Conservation (phyloP, 2,888 invertebrate genomes). For the Apantesis nais region DNA sequence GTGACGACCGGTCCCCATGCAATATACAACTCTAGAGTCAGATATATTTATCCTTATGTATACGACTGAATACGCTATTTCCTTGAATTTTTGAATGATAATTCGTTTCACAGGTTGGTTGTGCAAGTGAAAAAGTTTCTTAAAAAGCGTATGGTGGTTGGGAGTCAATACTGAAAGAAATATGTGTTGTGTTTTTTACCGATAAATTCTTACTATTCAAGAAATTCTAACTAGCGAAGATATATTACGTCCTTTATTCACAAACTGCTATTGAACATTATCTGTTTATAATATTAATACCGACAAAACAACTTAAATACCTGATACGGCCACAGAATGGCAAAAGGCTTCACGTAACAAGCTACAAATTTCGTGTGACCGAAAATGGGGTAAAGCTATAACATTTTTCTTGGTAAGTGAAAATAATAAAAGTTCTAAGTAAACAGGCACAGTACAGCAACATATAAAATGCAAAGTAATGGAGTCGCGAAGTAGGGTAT, state of each 20-base stretch:
- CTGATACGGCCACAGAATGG: conserved; percentile 31
- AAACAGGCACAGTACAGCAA: conserved; percentile 55
- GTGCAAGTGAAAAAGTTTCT: too few relatives aligned
- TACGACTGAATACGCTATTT: neutral
- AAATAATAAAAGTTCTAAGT: conserved; percentile 54
- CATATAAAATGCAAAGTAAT: conserved; percentile 66
- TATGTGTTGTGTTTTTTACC: neutral
- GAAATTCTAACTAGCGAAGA: neutral
- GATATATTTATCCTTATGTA: neutral
- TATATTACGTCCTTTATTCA: neutral
- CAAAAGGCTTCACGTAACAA: conserved; percentile 37
- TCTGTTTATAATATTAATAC: neutral
- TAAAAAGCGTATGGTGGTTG: neutral
- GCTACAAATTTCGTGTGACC: conserved; percentile 45
- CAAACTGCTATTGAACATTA: neutral
- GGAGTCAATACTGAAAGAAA: neutral
- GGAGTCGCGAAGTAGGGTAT: conserved; percentile 65
- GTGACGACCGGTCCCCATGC: too few relatives aligned
- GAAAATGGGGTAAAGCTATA: conserved; percentile 46
- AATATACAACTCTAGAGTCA: neutral
- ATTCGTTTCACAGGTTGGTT: neutral
- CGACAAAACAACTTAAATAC: conserved; percentile 7
- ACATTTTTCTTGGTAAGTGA: conserved; percentile 51
- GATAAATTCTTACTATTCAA: neutral
- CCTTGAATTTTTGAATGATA: neutral